Base-by-base conservation (phyloP, 2,888 invertebrate species). In the Cinara cedri region DNA sequence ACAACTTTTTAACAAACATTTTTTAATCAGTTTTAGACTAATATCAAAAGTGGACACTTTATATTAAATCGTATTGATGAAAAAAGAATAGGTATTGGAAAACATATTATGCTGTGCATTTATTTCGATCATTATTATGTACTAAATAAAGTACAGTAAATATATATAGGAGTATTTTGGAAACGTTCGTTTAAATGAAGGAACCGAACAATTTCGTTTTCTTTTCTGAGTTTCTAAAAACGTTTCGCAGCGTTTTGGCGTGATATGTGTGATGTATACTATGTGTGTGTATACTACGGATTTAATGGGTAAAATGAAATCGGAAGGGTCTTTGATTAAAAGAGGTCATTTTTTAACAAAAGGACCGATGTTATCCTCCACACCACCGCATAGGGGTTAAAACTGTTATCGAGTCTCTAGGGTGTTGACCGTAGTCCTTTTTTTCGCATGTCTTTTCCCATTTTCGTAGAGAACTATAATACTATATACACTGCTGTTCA, bases 331-430 rank as follows among this genome's bases (percentile, higher is more conserved):
- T 76, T 76, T 76, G 76, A 76, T 76, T 76, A 76, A 76, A 76
- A 76, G 76, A 66, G 76, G 76, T 76, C 68, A 76, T 68, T 76
- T 76, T 34, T 76, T 76, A 76, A 76, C 76, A 76, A 76, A 66
- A 76, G 66, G 76, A 60, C 57, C 57, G 76, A 76, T 76, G 55
- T 76, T 76, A 76, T 76, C 76, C 66, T 44, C 6, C 4, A 11
- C 44, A 19, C 14, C n/a, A 19, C 16, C 13, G 57, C 57, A 49
- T 26, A 49, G 55, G 76, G 76, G 76, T 68, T 46, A 68, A 68
- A 68, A 57, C 46, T 46, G 68, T 76, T 76, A 76, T 76, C 76
- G 66, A 26, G 76, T 76, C 76, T 66, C 76, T 57, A 6, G 76
- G 66, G 76, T 66, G 66, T 76, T 76, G 76, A 76, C 76, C 76